Evolutionary conservation across 1,140 invertebrate genomes (phyloP).

Genomic region (Drosophila ohnishii): DNA sequence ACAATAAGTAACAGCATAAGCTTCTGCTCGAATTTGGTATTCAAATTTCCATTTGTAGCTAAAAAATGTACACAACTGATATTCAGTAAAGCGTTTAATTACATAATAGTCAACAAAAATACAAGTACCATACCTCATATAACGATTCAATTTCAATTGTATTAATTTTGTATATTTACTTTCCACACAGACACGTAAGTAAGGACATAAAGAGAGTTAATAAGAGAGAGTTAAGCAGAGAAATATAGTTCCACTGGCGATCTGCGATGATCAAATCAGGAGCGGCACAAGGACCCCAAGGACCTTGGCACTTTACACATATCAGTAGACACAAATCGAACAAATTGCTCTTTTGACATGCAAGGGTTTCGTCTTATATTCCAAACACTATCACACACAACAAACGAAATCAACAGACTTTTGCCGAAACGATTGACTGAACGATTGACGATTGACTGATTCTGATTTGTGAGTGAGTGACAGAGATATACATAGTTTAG

Average conservation of each 20-base stretch:
- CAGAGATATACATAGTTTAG: conserved; percentile 22
- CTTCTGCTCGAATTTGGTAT: conserved; percentile 53
- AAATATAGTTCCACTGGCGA: conserved; percentile 20
- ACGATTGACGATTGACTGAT: conserved; percentile 29
- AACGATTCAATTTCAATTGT: conserved; percentile 55
- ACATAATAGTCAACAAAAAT: conserved; percentile 81
- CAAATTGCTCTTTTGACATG: conserved; percentile 64
- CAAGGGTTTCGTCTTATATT: conserved; percentile 31
- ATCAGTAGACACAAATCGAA: conserved; percentile 67
- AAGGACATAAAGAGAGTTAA: conserved; percentile 45
- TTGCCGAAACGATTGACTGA: conserved; percentile 60
- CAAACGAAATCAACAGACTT: conserved; percentile 71
- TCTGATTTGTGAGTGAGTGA: conserved; percentile 40
- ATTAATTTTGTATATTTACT: conserved; percentile 47
- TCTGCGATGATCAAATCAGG: conserved; percentile 24
- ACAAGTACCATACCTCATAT: conserved; percentile 64
- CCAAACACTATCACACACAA: conserved; percentile 74
- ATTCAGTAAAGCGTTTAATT: conserved; percentile 77
- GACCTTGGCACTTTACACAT: conserved; percentile 16
- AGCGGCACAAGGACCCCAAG: conserved; percentile 1
- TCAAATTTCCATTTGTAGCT: conserved; percentile 51
- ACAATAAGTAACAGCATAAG: conserved; percentile 74
- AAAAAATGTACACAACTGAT: conserved; percentile 77
- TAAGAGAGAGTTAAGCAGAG: conserved; percentile 56
- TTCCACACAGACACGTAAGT: conserved; percentile 53